phyloP scores from a whole-genome alignment of 2,113 vertebrate species.

The Hemiscyllium ocellatum region DNA sequence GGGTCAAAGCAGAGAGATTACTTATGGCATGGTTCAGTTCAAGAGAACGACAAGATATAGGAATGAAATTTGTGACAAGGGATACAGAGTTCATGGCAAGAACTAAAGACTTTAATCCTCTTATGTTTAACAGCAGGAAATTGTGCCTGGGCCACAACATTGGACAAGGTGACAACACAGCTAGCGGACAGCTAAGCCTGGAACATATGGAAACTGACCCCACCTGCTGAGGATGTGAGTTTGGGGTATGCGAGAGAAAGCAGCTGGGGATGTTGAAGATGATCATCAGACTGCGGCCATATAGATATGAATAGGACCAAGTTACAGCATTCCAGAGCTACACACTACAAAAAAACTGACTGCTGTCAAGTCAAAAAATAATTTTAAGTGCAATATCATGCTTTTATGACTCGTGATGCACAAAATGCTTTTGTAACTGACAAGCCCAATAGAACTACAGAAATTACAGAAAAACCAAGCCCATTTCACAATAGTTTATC shows the following conservation, averaged over 20 bases:
- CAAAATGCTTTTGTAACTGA: conserved; percentile 41
- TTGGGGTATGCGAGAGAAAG: neutral
- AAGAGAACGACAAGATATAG: neutral
- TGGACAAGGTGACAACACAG: neutral
- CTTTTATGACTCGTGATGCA: conserved; percentile 34
- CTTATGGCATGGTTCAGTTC: neutral
- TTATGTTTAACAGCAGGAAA: neutral
- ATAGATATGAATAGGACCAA: neutral
- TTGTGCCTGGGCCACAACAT: neutral
- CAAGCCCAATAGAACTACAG: conserved; percentile 46
- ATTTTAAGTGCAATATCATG: neutral
- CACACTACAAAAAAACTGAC: neutral
- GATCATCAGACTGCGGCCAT: neutral
- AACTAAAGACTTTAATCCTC: neutral
- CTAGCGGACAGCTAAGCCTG: neutral
- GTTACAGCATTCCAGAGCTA: neutral
- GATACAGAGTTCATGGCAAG: neutral
- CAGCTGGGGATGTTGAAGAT: neutral
- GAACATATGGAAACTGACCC: neutral
- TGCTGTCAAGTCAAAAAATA: neutral
- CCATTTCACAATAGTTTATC: conserved; percentile 42
- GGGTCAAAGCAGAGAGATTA: neutral
- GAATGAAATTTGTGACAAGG: neutral
- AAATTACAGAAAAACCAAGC: conserved; percentile 47
- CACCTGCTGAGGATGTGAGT: neutral